Base-by-base conservation (phyloP, 2,113 vertebrate genomes). In the Mesembrinibis cayennensis region DNA sequence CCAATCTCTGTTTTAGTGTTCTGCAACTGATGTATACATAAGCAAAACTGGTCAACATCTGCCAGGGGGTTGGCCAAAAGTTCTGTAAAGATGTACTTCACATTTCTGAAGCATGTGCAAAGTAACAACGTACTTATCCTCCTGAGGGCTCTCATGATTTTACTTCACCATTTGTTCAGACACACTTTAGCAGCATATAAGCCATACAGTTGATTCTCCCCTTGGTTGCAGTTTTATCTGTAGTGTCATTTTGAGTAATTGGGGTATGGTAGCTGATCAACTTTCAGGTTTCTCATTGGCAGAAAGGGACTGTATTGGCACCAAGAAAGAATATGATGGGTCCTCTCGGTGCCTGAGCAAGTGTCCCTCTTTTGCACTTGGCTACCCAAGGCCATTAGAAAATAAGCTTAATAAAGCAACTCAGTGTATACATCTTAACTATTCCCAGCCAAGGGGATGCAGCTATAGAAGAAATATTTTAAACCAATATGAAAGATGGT, bases 161-260 rank as follows among this genome's bases (percentile, higher is more conserved):
- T 98, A 98, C 98, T 98, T 98, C 97, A 96, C 99, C 99, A 99
- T 99, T 99, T 99, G 98, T 98, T 99, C 98, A 98, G 98, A 98
- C 98, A 96, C 98, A 99, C 98, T 99, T 99, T 98, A 98, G 99
- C 98, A 97, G 98, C 97, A 90, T 95, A 97, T 95, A 97, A 98
- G 98, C 98, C 98, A 98, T 98, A 97, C 98, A 98, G 98, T 98
- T 99, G 98, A 99, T 99, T 99, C 99, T 99, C 99, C 99, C 99
- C 99, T 98, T 98, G 99, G 99, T 99, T 99, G 98, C 99, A 97
- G 98, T 99, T 99, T 98, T 98, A 98, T 98, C 98, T 98, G 98
- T 98, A 98, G 98, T 98, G 98, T 98, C 98, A 99, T 99, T 99
- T 98, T 98, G 98, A 98, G 98, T 99, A 99, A 99, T 99, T 98